Evolutionary conservation across 1,140 invertebrate genomes (phyloP).

Genomic region (Nasonia vitripennis): DNA sequence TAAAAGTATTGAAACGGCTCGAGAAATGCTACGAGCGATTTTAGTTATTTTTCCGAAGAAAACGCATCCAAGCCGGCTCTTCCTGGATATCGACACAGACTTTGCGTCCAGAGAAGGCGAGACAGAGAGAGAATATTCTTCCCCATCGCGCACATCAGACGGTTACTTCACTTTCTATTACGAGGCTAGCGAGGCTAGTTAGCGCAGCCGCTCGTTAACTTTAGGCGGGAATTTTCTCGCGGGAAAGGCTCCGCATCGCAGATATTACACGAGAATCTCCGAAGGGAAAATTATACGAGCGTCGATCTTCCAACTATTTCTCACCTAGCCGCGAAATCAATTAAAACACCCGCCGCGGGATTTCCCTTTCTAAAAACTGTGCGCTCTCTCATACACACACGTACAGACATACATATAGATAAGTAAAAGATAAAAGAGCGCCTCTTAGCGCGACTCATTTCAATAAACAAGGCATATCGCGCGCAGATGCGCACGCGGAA

Average conservation of each 20-base stretch:
- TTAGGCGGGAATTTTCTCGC: not conserved
- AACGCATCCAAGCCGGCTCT: no score
- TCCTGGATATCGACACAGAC: no score
- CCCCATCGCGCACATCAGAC: no score
- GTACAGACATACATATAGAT: not conserved
- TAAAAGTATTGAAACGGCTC: no score
- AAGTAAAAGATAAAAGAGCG: not conserved
- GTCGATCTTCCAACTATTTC: no score
- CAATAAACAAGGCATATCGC: slow-evolving; percentile 22
- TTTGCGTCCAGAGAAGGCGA: not conserved
- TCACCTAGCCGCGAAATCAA: no score
- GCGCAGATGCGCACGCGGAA: slow-evolving; percentile 47
- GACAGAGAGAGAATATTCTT: not conserved
- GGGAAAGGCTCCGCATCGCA: not conserved
- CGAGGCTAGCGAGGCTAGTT: not conserved
- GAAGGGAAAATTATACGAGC: not conserved
- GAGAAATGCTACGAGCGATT: no score
- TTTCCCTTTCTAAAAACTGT: no score
- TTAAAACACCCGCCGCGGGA: no score
- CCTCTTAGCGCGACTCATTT: not conserved
- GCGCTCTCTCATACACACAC: no score
- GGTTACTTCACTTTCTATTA: slow-evolving; percentile 48
- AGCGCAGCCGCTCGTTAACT: not conserved
- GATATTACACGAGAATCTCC: not conserved
- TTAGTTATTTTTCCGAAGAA: no score